Percentiles rank a stretch among this genome's conserved stretches.
Conservation (phyloP, 2,797 vertebrate genomes). For the Paratrypauchen microcephalus region DNA sequence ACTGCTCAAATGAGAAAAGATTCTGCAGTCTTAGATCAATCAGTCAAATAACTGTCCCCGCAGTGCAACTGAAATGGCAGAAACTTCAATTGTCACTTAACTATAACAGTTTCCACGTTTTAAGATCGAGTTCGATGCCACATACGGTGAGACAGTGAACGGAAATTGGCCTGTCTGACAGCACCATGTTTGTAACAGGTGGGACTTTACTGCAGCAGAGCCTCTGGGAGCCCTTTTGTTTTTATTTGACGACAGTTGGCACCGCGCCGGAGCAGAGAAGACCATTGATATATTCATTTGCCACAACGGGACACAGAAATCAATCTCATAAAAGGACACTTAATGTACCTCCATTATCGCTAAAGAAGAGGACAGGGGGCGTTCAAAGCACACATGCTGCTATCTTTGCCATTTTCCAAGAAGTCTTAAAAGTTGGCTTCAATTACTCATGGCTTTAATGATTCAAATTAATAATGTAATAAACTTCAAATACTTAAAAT, state of each 20-base stretch:
- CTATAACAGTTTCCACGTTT: background rate
- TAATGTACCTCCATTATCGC: constrained; percentile 69
- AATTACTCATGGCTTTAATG: background rate
- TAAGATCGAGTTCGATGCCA: background rate
- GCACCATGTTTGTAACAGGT: constrained; percentile 6
- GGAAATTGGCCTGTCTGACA: background rate
- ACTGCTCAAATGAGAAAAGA: background rate
- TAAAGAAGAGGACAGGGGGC: constrained; percentile 52
- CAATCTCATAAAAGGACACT: constrained; percentile 66
- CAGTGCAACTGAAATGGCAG: no score
- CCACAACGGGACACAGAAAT: constrained; percentile 62
- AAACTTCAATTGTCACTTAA: background rate
- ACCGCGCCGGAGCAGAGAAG: constrained; percentile 52
- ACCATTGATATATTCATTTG: constrained; percentile 68
- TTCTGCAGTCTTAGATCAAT: background rate
- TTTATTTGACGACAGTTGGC: constrained; percentile 56
- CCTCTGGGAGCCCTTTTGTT: constrained; percentile 52
- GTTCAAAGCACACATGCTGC: constrained; percentile 22
- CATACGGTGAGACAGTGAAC: background rate
- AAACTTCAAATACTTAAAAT: background rate
- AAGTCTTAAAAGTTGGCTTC: background rate
- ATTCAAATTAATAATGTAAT: background rate
- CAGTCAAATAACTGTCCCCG: no score
- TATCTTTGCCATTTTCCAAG: background rate
- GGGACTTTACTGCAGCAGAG: constrained; percentile 20